Base-by-base conservation (phyloP, 2,797 vertebrate genomes). In the Galagoides demidoff region DNA sequence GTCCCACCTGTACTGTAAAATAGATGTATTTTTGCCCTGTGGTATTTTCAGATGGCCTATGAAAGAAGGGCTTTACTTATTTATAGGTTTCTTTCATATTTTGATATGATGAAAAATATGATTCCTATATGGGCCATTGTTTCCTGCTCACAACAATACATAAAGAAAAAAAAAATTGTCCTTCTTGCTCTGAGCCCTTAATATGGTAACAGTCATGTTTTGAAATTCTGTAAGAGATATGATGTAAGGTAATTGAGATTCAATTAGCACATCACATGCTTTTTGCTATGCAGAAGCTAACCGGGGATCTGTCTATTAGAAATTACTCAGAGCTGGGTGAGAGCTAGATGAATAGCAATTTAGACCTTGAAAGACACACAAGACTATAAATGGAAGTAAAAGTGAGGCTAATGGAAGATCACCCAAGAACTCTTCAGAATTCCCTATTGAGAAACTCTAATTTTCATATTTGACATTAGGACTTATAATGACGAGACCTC, bases 341-440 rank as follows among this genome's bases (percentile, higher is more conserved):
- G 84, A 98, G 95, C 91, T 96, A 59, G 89, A 85, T 82, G 95
- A 98, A 96, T 96, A 96, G 90, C 95, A 96, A 97, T 98, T 97
- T 95, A 97, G 96, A 96, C 97, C 96, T 97, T 96, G 91, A 97
- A 96, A 97, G 96, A 97, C 94, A 88, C 25, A 31, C 81, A 94
- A 78, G 86, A 92, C 93, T 96, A 98, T 97, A 97, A 98, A 98
- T 96, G 97, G 95, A 95, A 96, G 79, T 93, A 97, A 96, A 96
- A 97, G 96, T 85, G 89, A 96, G 68, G 93, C 95, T 97, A 97
- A 97, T 98, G 97, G 95, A 96, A 96, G 94, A 97, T 98, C 94
- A 96, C 93, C 96, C 97, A 96, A 98, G 96, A 96, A 97, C 95
- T 97, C 95, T 90, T 94, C 89, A 98, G 93, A 97, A 98, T 97